Base-by-base conservation (phyloP, 1,140 invertebrate genomes). In the Papilio xuthus region DNA sequence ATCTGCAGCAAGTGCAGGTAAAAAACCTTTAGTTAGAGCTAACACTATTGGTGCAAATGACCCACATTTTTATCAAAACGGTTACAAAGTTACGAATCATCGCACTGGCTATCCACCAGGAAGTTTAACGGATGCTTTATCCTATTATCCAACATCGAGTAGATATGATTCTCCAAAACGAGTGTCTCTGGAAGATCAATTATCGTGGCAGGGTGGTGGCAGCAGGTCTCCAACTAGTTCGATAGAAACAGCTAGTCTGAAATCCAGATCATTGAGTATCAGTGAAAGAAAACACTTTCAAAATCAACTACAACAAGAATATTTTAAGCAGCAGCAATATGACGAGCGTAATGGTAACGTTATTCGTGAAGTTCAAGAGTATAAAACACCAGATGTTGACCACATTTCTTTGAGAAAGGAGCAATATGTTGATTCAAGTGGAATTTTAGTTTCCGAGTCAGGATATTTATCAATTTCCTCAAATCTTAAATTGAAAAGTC, bases 381-480 rank as follows among this genome's bases (percentile, higher is more conserved):
- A 93, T 82, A 92, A 94, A 69, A 92, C 91, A 77, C 89, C 93
- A 87, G 80, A 86, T 26, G 78, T 81, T 60, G 92, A 94, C 13
- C 88, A 91, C 56, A 82, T 80, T 72, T 89, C 88, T 83, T 82
- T 86, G 67, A 89, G 88, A 84, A 91, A 92, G 86, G 90, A 92
- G 60, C 88, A 92, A 81, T 90, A 91, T 83, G 82, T 95, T 83
- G 94, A 94, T 83, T 90, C 95, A 4, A 95, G 95, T 78, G 95
- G 95, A 72, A 95, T 97, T 6, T 95, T 97, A 79, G 96, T 97
- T n/a, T 97, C 97, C 0, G 96, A 97, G 86, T 96, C 96, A 7
- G 97, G 97, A n/a, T 97, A 97, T 86, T 95, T 97, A 73, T 97
- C 96, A 26, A 97, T 97, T 81, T 95, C 96, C 4, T 94, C 95